Evolutionary conservation across 2,113 vertebrate genomes (phyloP).

Genomic region (Etheostoma cragini): DNA sequence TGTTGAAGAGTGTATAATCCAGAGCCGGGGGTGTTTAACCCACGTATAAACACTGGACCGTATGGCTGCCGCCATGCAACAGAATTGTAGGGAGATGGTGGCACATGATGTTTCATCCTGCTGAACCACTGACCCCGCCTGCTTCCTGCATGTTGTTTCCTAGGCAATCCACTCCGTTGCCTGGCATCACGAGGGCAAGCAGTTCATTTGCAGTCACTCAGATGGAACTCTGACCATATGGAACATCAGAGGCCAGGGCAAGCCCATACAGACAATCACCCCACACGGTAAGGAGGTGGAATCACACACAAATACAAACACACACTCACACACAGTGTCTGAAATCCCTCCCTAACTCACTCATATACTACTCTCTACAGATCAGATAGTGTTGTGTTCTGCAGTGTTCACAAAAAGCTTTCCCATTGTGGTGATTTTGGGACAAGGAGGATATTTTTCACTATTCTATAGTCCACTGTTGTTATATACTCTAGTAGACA

Average conservation of each 20-base stretch:
- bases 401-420: no score
- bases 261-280: constrained; percentile 96
- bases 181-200: constrained; percentile 99
- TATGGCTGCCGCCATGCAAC: constrained; percentile 25
- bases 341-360: background rate
- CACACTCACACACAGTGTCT: background rate
- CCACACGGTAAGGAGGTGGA: constrained; percentile 92
- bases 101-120: constrained; percentile 46
- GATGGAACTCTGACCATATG: constrained; percentile 98
- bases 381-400: background rate
- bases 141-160: constrained; percentile 59
- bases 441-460: no score
- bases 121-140: constrained; percentile 37
- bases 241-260: constrained; percentile 94
- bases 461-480: no score
- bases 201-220: constrained; percentile 99
- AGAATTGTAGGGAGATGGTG: constrained; percentile 26
- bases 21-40: constrained; percentile 30
- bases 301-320: constrained; percentile 18
- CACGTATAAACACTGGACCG: constrained; percentile 26
- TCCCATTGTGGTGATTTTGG: no score
- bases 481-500: no score
- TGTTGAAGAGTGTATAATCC: constrained; percentile 33
- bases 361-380: background rate
- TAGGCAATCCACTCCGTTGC: constrained; percentile 98